A percentile compares a stretch with the other conserved stretches of the same genome.
Evolutionary conservation across 1,140 invertebrate species (phyloP).

Genomic region (Matsumurasca onukii): DNA sequence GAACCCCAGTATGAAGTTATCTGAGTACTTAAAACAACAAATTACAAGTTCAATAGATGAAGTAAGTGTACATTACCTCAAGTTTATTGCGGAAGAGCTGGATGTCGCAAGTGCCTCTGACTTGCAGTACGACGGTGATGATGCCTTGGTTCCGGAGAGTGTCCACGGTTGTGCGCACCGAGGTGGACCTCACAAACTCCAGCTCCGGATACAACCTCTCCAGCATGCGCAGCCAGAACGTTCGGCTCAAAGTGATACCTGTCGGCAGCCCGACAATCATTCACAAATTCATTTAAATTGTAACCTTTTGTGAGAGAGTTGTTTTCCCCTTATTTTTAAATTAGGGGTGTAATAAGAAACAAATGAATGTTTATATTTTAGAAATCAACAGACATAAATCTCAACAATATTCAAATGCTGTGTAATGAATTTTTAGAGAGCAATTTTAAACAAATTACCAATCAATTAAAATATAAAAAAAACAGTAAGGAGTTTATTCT

Average conservation of each 20-base stretch:
- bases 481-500: too few relatives aligned
- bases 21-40: too few relatives aligned
- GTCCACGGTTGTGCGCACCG: slow-evolving; percentile 64
- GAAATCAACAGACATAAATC: neutral
- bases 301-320: too few relatives aligned
- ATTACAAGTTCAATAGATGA: too few relatives aligned
- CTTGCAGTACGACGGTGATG: slow-evolving; percentile 61
- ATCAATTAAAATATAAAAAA: too few relatives aligned
- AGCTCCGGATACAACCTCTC: slow-evolving; percentile 57
- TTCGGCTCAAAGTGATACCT: slow-evolving; percentile 45
- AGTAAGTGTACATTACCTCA: slow-evolving; percentile 3
- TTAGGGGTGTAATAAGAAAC: neutral
- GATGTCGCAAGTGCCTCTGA: slow-evolving; percentile 53
- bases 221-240: slow-evolving; percentile 50
- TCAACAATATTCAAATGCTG: neutral
- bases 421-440: neutral
- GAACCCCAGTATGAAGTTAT: too few relatives aligned
- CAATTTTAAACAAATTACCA: too few relatives aligned
- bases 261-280: neutral
- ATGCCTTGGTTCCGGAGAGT: slow-evolving; percentile 69
- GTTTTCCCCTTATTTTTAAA: too few relatives aligned
- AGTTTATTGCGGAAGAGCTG: slow-evolving; percentile 38
- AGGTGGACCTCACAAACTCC: slow-evolving; percentile 62
- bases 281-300: neutral
- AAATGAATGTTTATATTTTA: neutral